Conservation (phyloP, 2,113 vertebrate genomes). For the Ochotona princeps region DNA sequence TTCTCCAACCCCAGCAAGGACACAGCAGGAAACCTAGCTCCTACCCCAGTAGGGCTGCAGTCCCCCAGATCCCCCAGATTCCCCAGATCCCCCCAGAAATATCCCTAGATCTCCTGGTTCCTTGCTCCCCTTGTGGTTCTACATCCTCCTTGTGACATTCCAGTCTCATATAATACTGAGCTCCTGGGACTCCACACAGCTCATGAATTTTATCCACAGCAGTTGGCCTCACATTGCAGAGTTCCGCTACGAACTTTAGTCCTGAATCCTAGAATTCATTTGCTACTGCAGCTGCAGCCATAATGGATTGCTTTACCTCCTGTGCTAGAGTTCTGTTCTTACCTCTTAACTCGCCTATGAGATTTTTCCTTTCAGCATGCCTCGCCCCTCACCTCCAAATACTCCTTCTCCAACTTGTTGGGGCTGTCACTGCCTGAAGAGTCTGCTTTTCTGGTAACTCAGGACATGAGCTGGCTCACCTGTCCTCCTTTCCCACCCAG, state of each 20-base stretch:
- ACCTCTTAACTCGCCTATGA: background rate
- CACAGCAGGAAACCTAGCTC: background rate
- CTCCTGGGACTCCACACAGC: background rate
- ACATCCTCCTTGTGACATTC: background rate
- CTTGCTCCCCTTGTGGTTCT: background rate
- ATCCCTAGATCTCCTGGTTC: background rate
- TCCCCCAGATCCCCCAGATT: background rate
- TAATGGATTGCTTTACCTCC: background rate
- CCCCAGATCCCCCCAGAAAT: background rate
- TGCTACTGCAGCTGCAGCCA: background rate
- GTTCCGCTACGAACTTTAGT: background rate
- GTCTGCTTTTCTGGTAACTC: background rate
- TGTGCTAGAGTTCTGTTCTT: background rate
- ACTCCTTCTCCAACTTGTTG: background rate
- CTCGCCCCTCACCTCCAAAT: background rate
- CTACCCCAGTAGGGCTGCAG: background rate
- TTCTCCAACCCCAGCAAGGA: background rate
- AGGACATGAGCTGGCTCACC: background rate
- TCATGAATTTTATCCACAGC: background rate
- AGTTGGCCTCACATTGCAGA: background rate
- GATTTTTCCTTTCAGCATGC: background rate
- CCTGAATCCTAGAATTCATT: background rate
- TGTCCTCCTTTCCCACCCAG: background rate
- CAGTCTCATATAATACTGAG: background rate
- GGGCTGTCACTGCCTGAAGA: background rate